Conservation (phyloP, 2,797 vertebrate species). For the Muraenolepis orangiensis region DNA sequence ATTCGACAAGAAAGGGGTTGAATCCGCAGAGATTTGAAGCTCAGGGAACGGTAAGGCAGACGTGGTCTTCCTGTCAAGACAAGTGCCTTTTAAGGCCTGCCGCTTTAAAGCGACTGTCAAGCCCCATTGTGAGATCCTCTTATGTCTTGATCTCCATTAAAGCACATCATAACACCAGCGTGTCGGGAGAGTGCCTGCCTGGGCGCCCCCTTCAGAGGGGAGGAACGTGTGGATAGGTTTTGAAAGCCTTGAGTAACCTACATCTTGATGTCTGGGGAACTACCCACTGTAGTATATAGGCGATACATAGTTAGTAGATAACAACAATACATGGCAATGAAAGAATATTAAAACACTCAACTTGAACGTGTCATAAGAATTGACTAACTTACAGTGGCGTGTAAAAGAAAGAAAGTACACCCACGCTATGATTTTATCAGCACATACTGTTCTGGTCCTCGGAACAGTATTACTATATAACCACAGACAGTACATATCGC, state of each 20-base stretch:
- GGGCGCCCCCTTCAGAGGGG: conserved; percentile 8
- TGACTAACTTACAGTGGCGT: background rate
- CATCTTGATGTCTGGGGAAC: conserved; percentile 49
- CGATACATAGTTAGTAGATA: background rate
- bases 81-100: conserved; percentile 23
- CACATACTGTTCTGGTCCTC: background rate
- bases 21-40: conserved; percentile 42
- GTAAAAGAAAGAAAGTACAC: background rate
- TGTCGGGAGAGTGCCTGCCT: conserved; percentile 31
- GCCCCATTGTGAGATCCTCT: conserved; percentile 50
- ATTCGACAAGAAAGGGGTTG: conserved; percentile 30
- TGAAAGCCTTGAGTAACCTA: conserved; percentile 59
- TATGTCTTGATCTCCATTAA: conserved; percentile 66
- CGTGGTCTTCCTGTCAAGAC: conserved; percentile 31
- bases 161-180: conserved; percentile 46
- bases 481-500: background rate
- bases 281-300: conserved; percentile 2
- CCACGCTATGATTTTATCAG: background rate
- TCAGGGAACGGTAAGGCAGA: conserved; percentile 14
- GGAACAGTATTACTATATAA: background rate
- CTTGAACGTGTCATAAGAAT: background rate
- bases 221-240: conserved; percentile 48
- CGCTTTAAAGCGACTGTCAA: conserved; percentile 53
- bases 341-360: background rate
- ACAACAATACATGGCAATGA: conserved; percentile 1